Percentiles rank a stretch among this genome's conserved stretches.
Conservation (phyloP, 2,797 vertebrate species). For the Centropyge bicolor region DNA sequence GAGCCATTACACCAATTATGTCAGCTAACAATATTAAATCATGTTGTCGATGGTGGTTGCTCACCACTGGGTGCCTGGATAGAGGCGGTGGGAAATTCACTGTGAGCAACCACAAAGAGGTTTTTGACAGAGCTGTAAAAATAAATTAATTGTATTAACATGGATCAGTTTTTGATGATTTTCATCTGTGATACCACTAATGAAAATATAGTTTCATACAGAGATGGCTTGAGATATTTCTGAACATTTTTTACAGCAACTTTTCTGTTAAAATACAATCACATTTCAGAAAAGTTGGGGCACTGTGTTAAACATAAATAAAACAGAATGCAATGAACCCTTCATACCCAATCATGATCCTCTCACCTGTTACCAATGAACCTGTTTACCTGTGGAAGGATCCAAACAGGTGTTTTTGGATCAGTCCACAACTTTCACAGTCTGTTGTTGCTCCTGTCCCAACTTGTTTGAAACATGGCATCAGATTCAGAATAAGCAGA, state of each 20-base stretch:
- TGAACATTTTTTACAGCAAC: neutral
- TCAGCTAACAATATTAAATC: conserved; percentile 53
- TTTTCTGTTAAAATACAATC: neutral
- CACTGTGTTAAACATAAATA: no score
- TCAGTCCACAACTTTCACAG: no score
- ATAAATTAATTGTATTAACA: conserved; percentile 30
- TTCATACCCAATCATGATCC: no score
- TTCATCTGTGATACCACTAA: neutral
- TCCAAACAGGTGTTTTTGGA: no score
- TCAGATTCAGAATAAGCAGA: no score
- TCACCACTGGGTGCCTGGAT: neutral
- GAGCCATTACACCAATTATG: conserved; percentile 40
- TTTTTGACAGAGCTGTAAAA: conserved; percentile 11
- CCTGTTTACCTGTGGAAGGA: no score
- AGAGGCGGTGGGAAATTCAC: conserved; percentile 8
- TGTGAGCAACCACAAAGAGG: neutral
- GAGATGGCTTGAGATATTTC: neutral
- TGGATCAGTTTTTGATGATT: conserved; percentile 4
- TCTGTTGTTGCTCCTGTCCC: no score
- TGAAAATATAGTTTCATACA: neutral
- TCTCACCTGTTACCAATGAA: no score
- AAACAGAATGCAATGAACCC: no score
- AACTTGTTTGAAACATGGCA: no score
- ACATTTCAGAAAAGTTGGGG: no score
- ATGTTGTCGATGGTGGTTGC: neutral